Percentiles rank a stretch among this genome's conserved stretches.
Evolutionary conservation across 2,888 invertebrate species (phyloP).

Genomic region (Pheosia tremula): DNA sequence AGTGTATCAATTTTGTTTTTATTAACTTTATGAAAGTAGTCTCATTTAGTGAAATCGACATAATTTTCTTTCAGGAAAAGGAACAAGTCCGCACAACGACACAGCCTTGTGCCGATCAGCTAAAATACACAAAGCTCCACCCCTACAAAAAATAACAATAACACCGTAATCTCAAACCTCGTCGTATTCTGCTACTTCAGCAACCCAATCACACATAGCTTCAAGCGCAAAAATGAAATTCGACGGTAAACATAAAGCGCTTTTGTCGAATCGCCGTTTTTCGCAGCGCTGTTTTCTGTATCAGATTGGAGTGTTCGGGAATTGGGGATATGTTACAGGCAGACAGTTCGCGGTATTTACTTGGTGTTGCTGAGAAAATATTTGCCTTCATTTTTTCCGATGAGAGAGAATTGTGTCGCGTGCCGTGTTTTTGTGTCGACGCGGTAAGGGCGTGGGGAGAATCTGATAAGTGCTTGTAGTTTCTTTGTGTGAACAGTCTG

Average conservation of each 20-base stretch:
- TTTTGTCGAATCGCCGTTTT: slow-evolving; percentile 40
- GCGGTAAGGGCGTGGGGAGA: slow-evolving; percentile 10
- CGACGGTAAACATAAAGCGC: slow-evolving; percentile 34
- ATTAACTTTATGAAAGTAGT: too few species aligned
- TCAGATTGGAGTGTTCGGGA: slow-evolving; percentile 45
- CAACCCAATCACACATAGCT: slow-evolving; percentile 21
- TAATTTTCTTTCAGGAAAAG: too few species aligned
- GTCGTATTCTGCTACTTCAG: slow-evolving; percentile 11
- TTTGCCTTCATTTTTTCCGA: slow-evolving; percentile 36
- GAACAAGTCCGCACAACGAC: too few species aligned
- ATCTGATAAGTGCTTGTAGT: slow-evolving; percentile 2
- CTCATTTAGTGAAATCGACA: too few species aligned
- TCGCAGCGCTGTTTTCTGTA: slow-evolving; percentile 38
- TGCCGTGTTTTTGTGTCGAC: slow-evolving; percentile 16
- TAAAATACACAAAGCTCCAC: neutral
- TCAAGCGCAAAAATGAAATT: slow-evolving; percentile 28
- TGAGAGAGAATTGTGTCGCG: slow-evolving; percentile 24
- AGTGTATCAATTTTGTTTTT: too few species aligned
- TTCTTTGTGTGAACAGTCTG: neutral
- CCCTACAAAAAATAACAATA: too few species aligned
- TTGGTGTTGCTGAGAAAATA: slow-evolving; percentile 32
- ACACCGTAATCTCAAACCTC: neutral
- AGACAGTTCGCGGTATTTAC: slow-evolving; percentile 41
- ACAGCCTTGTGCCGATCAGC: neutral
- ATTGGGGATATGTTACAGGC: slow-evolving; percentile 43